Evolutionary conservation across 2,113 vertebrate species (phyloP), one percentile per base, ranked within the genome.

Genomic region (Oxyura jamaicensis): DNA sequence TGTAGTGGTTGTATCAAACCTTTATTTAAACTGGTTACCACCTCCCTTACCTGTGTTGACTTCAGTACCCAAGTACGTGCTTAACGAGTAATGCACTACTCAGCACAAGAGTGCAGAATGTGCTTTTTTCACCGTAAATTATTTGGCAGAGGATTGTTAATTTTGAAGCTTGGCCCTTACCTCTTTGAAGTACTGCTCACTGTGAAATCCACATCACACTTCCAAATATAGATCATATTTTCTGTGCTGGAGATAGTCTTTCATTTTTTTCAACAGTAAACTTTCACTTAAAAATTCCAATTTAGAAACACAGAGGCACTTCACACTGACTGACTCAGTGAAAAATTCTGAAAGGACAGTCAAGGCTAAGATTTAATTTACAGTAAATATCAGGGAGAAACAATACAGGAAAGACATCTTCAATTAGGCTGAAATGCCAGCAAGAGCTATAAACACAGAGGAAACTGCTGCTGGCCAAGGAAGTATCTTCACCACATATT

Each of bases 151-250:
- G 19, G 39, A 59, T 59, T 14, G 9, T 23, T 46, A 63, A 44
- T 67, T 75, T 56, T 86, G 56, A 79, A 75, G 74, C 33, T 41
- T 59, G 52, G 26, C 6, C 18, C 12, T 84, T 67, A 18, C 8
- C 31, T 50, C 46, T 62, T 72, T 71, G 36, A 50, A 7, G 1
- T 2, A 18, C 8, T 20, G 1, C 33, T 67, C 53, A 52, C 16
- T 33, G 29, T 58, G 46, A 85, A 82, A 72, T 41, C 2, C 7
- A n/a, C n/a, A 58, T 1, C 14, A 2, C 0, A 0, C 82, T 78
- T 67, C 41, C n/a, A 41, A 5, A 23, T 4, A 8, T 20, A 56
- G 13, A 46, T 28, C 10, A 5, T 31, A 18, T 35, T 83, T 93
- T 88, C 58, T 55, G 10, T 67, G 62, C 21, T 39, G 16, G 21